Conservation (phyloP, 2,113 vertebrate species). For the Campylomormyrus tamandua region DNA sequence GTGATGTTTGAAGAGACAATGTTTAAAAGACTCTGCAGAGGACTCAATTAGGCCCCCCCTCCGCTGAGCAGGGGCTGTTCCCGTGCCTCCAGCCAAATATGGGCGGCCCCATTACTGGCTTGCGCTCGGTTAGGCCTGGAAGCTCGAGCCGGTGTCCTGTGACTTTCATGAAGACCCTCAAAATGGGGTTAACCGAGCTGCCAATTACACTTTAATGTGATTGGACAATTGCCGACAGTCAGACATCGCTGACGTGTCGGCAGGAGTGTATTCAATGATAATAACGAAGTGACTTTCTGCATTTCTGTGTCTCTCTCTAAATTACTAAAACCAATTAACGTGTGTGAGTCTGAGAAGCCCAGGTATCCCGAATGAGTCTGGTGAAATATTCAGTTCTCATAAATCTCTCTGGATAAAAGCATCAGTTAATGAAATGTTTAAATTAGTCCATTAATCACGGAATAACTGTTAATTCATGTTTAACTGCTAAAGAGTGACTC, state of each 20-base stretch:
- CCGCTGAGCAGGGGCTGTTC: slow-evolving; percentile 19
- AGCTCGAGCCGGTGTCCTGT: neutral
- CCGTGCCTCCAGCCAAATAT: slow-evolving; percentile 23
- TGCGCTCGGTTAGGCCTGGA: neutral
- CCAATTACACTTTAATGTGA: neutral
- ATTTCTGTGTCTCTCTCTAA: neutral
- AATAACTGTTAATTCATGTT: neutral
- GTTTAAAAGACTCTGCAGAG: slow-evolving; percentile 36
- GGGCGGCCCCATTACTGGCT: slow-evolving; percentile 6
- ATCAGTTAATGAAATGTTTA: slow-evolving; percentile 8
- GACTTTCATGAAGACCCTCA: neutral
- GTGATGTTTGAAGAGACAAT: slow-evolving; percentile 40
- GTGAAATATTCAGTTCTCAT: neutral
- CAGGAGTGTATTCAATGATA: neutral
- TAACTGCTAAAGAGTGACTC: neutral
- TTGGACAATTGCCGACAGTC: neutral
- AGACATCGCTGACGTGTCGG: neutral
- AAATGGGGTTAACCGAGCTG: neutral
- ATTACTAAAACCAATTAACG: neutral
- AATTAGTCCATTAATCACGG: neutral
- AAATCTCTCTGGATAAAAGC: neutral
- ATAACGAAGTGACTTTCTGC: neutral
- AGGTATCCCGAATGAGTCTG: neutral
- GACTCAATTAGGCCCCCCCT: slow-evolving; percentile 37
- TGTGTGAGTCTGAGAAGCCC: neutral